Conservation (phyloP, 2,113 vertebrate species). For the Condylura cristata region DNA sequence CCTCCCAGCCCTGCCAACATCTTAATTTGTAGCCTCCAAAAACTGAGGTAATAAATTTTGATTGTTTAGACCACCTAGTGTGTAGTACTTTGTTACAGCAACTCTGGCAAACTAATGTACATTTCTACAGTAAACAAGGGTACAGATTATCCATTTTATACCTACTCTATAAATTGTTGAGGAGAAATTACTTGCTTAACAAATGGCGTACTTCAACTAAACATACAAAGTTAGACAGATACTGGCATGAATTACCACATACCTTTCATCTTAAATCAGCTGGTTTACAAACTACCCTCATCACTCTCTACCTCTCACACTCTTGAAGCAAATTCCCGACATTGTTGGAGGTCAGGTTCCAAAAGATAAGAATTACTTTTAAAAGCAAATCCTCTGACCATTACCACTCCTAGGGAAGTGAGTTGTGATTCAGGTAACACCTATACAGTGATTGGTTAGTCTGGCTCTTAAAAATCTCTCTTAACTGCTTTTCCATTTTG, state of each 20-base stretch:
- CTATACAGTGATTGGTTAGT: background rate
- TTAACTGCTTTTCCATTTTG: background rate
- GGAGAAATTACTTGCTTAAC: background rate
- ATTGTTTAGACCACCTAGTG: no score
- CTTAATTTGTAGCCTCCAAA: background rate
- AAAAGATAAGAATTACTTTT: background rate
- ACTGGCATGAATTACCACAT: background rate
- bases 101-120: background rate
- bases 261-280: background rate
- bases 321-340: background rate
- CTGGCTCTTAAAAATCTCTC: background rate
- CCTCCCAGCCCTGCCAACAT: background rate
- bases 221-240: background rate
- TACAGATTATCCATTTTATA: background rate
- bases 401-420: background rate
- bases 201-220: background rate
- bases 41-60: background rate
- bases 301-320: background rate
- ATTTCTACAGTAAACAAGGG: background rate
- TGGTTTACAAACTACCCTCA: background rate
- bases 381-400: background rate
- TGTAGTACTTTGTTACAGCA: background rate
- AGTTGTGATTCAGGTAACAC: background rate
- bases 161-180: background rate
- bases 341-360: background rate